Evolutionary conservation across 2,797 vertebrate species (phyloP).

Genomic region (Pelochelys cantorii): DNA sequence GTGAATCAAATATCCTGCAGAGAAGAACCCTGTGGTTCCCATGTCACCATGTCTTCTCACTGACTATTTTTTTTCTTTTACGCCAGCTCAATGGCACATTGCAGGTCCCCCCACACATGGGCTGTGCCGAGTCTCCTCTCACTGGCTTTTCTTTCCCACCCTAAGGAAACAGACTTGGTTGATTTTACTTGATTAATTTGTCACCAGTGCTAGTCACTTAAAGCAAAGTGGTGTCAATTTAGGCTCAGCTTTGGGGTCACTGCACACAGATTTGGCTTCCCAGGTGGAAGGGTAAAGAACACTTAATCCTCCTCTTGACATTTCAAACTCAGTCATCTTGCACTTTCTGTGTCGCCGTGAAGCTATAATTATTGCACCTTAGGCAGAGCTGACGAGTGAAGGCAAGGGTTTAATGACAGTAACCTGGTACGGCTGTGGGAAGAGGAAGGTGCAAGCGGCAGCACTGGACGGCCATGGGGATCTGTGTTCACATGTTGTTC

Average conservation of each 20-base stretch:
- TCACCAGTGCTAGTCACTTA: background rate
- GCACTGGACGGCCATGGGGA: background rate
- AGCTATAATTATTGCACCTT: background rate
- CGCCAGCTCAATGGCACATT: background rate
- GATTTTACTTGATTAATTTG: slow-evolving; percentile 10
- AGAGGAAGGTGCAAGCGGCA: fast-evolving
- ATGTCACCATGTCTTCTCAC: background rate
- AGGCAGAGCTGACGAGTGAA: background rate
- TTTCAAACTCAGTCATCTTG: background rate
- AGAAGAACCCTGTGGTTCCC: background rate
- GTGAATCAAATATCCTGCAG: background rate
- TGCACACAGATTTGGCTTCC: background rate
- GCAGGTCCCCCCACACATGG: background rate
- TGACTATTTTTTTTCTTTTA: background rate
- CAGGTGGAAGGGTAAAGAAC: slow-evolving; percentile 17
- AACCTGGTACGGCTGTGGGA: background rate
- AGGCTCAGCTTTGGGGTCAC: background rate
- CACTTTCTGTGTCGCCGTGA: background rate
- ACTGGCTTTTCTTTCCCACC: background rate
- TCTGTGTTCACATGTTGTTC: fast-evolving
- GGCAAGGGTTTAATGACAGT: background rate
- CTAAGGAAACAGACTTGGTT: background rate
- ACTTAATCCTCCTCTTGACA: slow-evolving; percentile 17
- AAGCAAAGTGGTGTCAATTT: background rate
- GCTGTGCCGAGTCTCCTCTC: background rate